Base-by-base conservation (phyloP, 2,797 vertebrate species). In the Atherinosoma microstoma region DNA sequence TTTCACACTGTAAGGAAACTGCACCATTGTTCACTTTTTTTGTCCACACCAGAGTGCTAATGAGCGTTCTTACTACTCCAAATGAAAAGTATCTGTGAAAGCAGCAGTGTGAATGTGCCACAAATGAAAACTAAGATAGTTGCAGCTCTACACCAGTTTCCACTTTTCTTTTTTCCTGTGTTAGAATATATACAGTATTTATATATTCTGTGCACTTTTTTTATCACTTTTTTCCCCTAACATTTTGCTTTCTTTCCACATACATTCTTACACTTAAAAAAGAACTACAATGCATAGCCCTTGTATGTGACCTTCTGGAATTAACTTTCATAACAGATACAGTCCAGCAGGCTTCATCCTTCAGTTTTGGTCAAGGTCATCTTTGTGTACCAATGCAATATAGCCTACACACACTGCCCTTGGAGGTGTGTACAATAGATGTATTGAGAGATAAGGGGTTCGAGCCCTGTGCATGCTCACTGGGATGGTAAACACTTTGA, bases 251-350 rank as follows among this genome's bases (percentile, higher is more conserved):
- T 61, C n/a, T 67, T 61, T 54, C 10, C 54, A 42, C 40, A 29
- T 34, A 67, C n/a, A 24, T 61, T 61, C 57, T 67, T 61, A 42
- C 74, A 70, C 71, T 63, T 45, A 13, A 60, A 79, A 45, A 51
- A 62, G 73, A 61, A 64, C 58, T 63, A 79, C 69, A 84, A 88
- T 80, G 74, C 66, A 82, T 59, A 75, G 68, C 70, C 58, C 1
- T 3, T 51, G 76, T 69, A 68, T 82, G 65, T 88, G 88, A 91
- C 84, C 89, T 81, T 59, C 61, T 89, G 87, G 84, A 89, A 91
- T 91, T 88, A 3, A 91, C 93, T 93, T 91, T 89, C 83, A 84
- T 85, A 86, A 70, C 71, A 91, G 90, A 90, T 91, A 82, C 83
- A 85, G 83, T 83, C 77, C 59, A 27, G 83, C 79, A 75, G 78